Percentiles rank a stretch among this genome's conserved stretches.
These are phyloP conservation scores for Notechis scutatus DNA, from an alignment of 2,113 vertebrate species.

Conservation along the genomic window DNA sequence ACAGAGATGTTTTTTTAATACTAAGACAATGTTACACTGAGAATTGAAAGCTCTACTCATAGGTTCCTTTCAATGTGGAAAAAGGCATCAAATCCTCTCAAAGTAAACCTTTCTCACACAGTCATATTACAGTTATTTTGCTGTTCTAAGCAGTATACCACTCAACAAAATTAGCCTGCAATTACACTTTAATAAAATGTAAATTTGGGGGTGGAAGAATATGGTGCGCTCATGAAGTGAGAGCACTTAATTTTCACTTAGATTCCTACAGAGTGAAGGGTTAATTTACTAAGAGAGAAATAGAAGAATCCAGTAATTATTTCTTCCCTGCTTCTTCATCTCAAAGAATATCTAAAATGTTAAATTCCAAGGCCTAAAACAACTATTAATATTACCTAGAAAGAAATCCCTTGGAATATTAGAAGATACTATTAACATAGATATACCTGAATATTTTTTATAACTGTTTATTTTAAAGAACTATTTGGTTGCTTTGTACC, in stretches of 20 bases:
- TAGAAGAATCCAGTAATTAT: constrained; percentile 63
- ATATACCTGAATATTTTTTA: constrained; percentile 51
- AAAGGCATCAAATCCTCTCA: constrained; percentile 68
- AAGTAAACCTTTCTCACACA: constrained; percentile 55
- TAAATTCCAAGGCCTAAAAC: constrained; percentile 61
- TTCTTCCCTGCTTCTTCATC: constrained; percentile 55
- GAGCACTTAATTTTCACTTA: constrained; percentile 66
- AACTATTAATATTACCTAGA: constrained; percentile 45
- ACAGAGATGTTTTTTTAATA: not conserved
- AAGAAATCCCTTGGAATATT: constrained; percentile 54
- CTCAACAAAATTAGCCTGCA: constrained; percentile 75
- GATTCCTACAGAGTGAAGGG: constrained; percentile 66
- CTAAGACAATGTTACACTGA: not conserved
- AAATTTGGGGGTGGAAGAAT: constrained; percentile 69
- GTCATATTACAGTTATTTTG: constrained; percentile 71
- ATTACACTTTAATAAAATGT: constrained; percentile 76
- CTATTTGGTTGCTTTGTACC: constrained; percentile 52
- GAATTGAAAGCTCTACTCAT: constrained; percentile 42
- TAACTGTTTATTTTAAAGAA: constrained; percentile 55
- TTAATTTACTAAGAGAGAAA: constrained; percentile 69
- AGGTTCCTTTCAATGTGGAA: constrained; percentile 63
- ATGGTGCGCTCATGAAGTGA: constrained; percentile 61
- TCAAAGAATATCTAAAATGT: constrained; percentile 61
- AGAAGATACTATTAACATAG: constrained; percentile 57
- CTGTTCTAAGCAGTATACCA: constrained; percentile 68